Percentiles rank a stretch among this genome's conserved stretches.
Evolutionary conservation across 2,797 vertebrate genomes (phyloP).

Genomic region (Telmatherina bonti): DNA sequence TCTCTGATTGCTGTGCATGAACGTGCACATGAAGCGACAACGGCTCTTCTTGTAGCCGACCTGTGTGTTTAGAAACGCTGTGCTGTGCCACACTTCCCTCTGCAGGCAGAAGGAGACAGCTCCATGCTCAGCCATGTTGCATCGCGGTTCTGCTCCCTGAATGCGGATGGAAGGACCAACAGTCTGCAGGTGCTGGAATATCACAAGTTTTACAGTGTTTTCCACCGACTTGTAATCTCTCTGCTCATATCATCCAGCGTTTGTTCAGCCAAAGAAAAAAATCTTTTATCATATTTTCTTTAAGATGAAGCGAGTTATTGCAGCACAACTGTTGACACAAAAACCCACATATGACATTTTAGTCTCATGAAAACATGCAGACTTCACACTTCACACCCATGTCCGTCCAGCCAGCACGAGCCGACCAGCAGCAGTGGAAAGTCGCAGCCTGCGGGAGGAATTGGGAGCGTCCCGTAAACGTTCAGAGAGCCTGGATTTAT

Average conservation of each 20-base stretch:
- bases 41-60: neutral
- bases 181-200: no score
- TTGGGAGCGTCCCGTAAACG: conserved; percentile 3
- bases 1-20: conserved; percentile 42
- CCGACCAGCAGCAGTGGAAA: conserved; percentile 18
- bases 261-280: neutral
- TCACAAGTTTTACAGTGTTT: no score
- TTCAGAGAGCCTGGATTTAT: conserved; percentile 26
- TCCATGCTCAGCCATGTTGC: conserved; percentile 18
- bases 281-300: conserved; percentile 46
- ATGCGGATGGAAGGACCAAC: neutral
- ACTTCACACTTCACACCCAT: neutral
- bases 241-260: conserved; percentile 43
- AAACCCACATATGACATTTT: conserved; percentile 77
- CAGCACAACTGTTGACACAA: conserved; percentile 55
- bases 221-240: conserved; percentile 25
- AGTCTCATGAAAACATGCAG: conserved; percentile 65
- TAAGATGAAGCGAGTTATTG: conserved; percentile 71
- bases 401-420: conserved; percentile 12
- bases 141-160: conserved; percentile 15
- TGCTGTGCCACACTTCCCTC: conserved; percentile 70
- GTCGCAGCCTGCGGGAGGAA: neutral
- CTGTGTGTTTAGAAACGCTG: conserved; percentile 17
- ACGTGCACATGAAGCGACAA: conserved; percentile 18
- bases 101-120: conserved; percentile 65